Evolutionary conservation across 2,888 invertebrate genomes (phyloP).

Genomic region (Ormyrus labotus): DNA sequence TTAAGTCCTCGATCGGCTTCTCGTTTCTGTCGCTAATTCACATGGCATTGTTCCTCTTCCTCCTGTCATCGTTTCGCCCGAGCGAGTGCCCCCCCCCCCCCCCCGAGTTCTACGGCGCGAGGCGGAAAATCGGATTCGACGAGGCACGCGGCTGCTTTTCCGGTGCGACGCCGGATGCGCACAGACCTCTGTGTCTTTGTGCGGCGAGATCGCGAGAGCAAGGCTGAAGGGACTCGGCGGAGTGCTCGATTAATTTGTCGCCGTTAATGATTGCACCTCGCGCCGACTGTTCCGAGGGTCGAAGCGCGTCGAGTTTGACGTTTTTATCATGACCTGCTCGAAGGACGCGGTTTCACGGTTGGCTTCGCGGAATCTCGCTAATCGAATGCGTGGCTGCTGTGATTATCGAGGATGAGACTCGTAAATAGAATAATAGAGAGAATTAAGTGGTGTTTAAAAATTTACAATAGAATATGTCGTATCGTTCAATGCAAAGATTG

Average conservation of each 20-base stretch:
- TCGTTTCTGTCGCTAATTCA: too few relatives aligned
- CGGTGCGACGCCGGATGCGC: not conserved
- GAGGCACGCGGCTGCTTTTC: constrained; percentile 7
- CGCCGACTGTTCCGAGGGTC: not conserved
- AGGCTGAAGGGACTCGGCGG: not conserved
- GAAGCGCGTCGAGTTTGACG: not conserved
- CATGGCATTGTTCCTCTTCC: not conserved
- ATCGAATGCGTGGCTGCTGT: too few relatives aligned
- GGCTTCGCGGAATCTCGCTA: too few relatives aligned
- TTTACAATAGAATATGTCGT: too few relatives aligned
- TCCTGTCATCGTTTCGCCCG: not conserved
- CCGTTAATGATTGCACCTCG: not conserved
- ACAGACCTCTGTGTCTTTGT: not conserved
- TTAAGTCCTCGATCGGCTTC: too few relatives aligned
- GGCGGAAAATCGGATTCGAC: constrained; percentile 5
- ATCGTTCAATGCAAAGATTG: too few relatives aligned
- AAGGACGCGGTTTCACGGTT: too few relatives aligned
- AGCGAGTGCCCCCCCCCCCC: not conserved
- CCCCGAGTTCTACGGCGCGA: not conserved
- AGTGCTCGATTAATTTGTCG: constrained; percentile 9
- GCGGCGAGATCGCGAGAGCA: not conserved
- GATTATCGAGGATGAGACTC: too few relatives aligned
- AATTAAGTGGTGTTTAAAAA: too few relatives aligned
- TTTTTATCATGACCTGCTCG: not conserved
- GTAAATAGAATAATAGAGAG: too few relatives aligned